A percentile compares a stretch with the other conserved stretches of the same genome.
Conservation (phyloP, 2,888 invertebrate genomes). For the Coenonympha glycerion region DNA sequence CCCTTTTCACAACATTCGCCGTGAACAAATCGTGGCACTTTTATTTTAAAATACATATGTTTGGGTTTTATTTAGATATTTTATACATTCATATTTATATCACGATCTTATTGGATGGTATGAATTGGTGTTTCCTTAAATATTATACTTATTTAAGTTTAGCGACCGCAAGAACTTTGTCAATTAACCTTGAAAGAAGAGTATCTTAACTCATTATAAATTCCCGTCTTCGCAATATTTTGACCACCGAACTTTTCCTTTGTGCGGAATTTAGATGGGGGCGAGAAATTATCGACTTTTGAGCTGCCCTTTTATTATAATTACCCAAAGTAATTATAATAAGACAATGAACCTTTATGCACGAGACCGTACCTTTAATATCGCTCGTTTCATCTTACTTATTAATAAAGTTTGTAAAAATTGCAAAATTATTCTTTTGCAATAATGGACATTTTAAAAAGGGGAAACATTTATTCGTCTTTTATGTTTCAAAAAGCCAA, state of each 20-base stretch:
- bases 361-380: background rate
- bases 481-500: no score
- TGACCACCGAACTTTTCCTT: constrained; percentile 1
- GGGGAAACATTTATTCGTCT: no score
- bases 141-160: no score
- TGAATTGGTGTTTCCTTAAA: no score
- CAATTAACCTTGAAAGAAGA: background rate
- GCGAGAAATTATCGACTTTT: background rate
- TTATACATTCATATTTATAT: no score
- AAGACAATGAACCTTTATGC: background rate
- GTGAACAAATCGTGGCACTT: no score
- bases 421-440: background rate
- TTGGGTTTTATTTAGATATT: no score
- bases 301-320: background rate
- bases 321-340: constrained; percentile 3
- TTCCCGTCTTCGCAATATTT: background rate
- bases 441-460: no score
- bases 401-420: background rate
- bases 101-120: no score
- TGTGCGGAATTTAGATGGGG: constrained; percentile 1
- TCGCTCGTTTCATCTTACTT: background rate
- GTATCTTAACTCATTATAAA: constrained; percentile 3
- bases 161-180: background rate
- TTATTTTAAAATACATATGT: no score
- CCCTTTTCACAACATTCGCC: no score